Evolutionary conservation across 2,797 vertebrate species (phyloP), one percentile per base, ranked within the genome.

Genomic region (Natrix natrix): DNA sequence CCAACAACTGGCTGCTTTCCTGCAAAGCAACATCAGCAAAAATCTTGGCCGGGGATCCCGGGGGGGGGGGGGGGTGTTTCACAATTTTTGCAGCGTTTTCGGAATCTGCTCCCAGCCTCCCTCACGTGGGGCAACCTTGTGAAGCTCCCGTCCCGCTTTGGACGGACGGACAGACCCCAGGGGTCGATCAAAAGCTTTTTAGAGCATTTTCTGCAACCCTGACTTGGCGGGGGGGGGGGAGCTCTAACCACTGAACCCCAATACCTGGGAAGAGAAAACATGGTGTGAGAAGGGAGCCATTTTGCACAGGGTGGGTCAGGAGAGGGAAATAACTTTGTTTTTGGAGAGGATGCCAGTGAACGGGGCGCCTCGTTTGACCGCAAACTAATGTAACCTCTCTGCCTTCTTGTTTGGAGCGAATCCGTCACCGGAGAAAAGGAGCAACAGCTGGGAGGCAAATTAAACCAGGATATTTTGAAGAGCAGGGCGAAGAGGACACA

Each of bases 391-490:
- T 90, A 48, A 90, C 89, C 89, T 66, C n/a, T 3, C 1, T 16
- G 17, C 28, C 13, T 37, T 10, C 48, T 3, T 48, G 11, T 59
- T 60, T 26, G 1, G 22, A n/a, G 22, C 14, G 2, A 86, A n/a
- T 10, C 74, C 32, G 17, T 14, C 0, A 74, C 0, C 6, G 74
- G 20, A 28, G 74, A 20, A 32, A 8, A 22, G 16, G 16, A n/a
- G 28, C 14, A 32, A 91, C 90, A 93, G 90, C 90, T 91, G 90
- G 87, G 52, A 74, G 3, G 5, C 60, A 37, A 54, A 93, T 87
- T 37, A 59, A 14, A 88, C 17, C 59, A 4, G 5, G 22, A 0
- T 90, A 54, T 43, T 57, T 69, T 13, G 61, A n/a, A 66, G 26
- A 66, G 61, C 26, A n/a, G 26, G 26, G 61, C 5, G 61, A n/a